Percentiles rank a stretch among this genome's conserved stretches.
phyloP scores from a whole-genome alignment of 2,797 vertebrate genomes.

The Pseudochirops cupreus region DNA sequence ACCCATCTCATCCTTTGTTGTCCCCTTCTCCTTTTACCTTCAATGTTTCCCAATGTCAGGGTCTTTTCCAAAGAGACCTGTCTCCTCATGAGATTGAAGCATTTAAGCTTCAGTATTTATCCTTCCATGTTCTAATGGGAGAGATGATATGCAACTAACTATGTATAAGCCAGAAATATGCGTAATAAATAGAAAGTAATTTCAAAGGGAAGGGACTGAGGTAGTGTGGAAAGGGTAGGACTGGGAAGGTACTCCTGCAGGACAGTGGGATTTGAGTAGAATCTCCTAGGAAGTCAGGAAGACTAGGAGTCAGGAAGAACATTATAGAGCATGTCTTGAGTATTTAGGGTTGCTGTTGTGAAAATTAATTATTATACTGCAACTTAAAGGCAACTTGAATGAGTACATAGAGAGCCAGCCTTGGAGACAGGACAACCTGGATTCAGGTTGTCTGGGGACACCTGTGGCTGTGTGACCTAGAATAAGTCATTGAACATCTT shows the following conservation, averaged over 20 bases:
- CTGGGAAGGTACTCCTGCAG: background rate
- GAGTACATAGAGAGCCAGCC: background rate
- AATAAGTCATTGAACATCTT: background rate
- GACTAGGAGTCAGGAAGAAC: background rate
- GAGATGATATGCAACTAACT: background rate
- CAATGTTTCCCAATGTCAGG: background rate
- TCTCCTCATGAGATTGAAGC: background rate
- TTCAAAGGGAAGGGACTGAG: background rate
- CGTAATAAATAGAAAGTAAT: background rate
- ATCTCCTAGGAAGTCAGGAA: background rate
- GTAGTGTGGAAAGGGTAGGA: background rate
- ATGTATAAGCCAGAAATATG: background rate
- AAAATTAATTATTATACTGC: background rate
- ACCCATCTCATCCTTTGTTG: too few species aligned
- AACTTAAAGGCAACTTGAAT: background rate
- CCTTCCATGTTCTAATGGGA: background rate
- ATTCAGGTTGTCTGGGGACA: too few species aligned
- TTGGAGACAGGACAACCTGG: background rate
- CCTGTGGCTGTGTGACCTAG: background rate
- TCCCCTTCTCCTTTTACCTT: background rate
- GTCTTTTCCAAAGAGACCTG: background rate
- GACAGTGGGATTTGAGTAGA: background rate
- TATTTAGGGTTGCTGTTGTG: background rate
- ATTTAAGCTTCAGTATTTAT: background rate
- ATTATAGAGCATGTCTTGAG: background rate